Percentiles rank a stretch among this genome's conserved stretches.
Conservation (phyloP, 2,888 invertebrate genomes). For the Tachina lurida region DNA sequence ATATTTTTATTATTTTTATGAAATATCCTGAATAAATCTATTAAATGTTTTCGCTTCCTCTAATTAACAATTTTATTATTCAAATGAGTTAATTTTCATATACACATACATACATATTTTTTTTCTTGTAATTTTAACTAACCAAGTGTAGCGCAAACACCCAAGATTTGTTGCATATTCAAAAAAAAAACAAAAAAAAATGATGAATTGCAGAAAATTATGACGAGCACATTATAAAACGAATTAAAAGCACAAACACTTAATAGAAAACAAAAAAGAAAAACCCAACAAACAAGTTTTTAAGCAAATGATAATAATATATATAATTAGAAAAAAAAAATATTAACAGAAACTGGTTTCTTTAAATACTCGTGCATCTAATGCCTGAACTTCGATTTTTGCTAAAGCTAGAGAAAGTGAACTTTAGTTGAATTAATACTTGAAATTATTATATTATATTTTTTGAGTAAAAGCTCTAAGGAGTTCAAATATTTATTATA, state of each 20-base stretch:
- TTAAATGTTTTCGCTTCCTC: conserved; percentile 63
- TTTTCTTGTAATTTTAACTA: not conserved
- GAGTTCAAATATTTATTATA: no score
- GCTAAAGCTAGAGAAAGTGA: no score
- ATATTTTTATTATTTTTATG: conserved; percentile 29
- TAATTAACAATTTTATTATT: conserved; percentile 75
- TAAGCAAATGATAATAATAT: not conserved
- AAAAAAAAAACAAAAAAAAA: conserved; percentile 15
- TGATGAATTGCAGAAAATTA: conserved; percentile 52
- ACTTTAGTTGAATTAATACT: no score
- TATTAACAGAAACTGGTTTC: not conserved
- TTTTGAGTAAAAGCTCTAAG: no score
- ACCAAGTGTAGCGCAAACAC: conserved; percentile 51
- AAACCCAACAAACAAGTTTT: not conserved
- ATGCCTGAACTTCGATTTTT: no score
- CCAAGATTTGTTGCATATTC: conserved; percentile 35
- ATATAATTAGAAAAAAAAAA: not conserved
- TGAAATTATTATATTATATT: no score
- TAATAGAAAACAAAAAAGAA: not conserved
- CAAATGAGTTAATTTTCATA: conserved; percentile 73
- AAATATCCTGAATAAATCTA: conserved; percentile 51
- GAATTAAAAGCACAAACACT: not conserved
- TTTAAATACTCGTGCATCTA: no score
- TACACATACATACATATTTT: not conserved
- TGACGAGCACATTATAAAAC: not conserved